Base-by-base conservation (phyloP, 1,140 invertebrate genomes). In the Meloidogyne chitwoodi region DNA sequence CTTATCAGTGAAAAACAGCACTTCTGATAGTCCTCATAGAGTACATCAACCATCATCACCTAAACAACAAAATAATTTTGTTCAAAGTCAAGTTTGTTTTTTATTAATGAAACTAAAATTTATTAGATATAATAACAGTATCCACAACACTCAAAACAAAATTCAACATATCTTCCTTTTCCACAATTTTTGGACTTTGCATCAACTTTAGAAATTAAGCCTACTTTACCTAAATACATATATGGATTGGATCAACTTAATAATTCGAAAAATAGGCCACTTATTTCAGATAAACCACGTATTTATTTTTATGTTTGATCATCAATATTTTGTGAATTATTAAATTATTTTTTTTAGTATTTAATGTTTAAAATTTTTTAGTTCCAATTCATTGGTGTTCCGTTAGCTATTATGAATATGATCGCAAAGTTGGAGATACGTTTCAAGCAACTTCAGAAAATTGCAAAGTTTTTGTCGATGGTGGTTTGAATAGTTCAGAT, bases 251-350 rank as follows among this genome's bases (percentile, higher is more conserved):
- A 67, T 27, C 77, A 78, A 62, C 79, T 82, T 19, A 61, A 24
- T 38, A 81, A 79, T 64, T 26, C 80, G 6, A 29, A 79, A 27
- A 41, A 67, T 27, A 65, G 48, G n/a, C 72, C 63, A 26, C 62
- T 34, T 31, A 80, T 80, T 19, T 80, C 80, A 2, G 74, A 77
- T 41, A 73, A 64, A 31, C 79, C 79, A 19, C n/a, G 77, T 80
- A 66, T 14, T 14, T 31, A 38, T 38, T 38, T 38, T 38, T 38
- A 8, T 38, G 10, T 8, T 38, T 8, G n/a, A n/a, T n/a, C n/a
- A n/a, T n/a, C n/a, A n/a, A n/a, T 31, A 26, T 1, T 12, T 72
- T 11, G 19, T 68, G 10, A 22, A 26, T 73, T 41, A 34, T 10
- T n/a, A 22, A 72, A 73, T n/a, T 16, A 68, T 16, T 8, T 16